Percentiles rank a stretch among this genome's conserved stretches.
Conservation (phyloP, 2,888 invertebrate species). For the Clistopyga incitator region DNA sequence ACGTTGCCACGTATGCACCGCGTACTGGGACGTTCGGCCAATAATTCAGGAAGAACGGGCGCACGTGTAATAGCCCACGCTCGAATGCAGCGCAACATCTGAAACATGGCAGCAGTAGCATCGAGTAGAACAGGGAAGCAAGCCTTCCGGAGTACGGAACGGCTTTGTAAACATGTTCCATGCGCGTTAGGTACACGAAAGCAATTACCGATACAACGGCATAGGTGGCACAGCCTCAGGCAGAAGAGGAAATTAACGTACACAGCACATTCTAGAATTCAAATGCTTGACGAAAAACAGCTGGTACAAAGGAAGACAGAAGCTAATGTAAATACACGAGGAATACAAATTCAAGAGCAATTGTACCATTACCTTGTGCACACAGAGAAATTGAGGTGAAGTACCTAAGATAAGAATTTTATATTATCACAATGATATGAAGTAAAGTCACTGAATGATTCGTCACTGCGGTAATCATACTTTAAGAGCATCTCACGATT, state of each 20-base stretch:
- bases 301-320: background rate
- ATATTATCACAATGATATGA: too few relatives aligned
- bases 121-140: slow-evolving; percentile 26
- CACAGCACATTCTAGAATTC: slow-evolving; percentile 35
- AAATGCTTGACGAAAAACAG: slow-evolving; percentile 19
- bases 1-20: background rate
- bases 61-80: slow-evolving; percentile 57
- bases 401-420: too few relatives aligned
- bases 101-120: slow-evolving; percentile 46
- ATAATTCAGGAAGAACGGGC: slow-evolving; percentile 65
- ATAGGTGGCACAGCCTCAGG: slow-evolving; percentile 14
- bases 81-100: slow-evolving; percentile 56
- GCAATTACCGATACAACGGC: slow-evolving; percentile 63
- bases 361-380: background rate
- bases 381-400: too few relatives aligned
- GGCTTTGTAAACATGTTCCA: slow-evolving; percentile 66
- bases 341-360: background rate
- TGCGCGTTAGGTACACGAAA: slow-evolving; percentile 62
- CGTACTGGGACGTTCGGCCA: slow-evolving; percentile 47
- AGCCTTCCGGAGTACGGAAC: slow-evolving; percentile 51
- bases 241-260: slow-evolving; percentile 26
- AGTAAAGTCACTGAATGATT: too few relatives aligned
- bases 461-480: too few relatives aligned
- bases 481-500: too few relatives aligned
- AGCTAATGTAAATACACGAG: background rate